Evolutionary conservation across 2,797 vertebrate genomes (phyloP), one percentile per base, ranked within the genome.

Genomic region (Gymnodraco acuticeps): DNA sequence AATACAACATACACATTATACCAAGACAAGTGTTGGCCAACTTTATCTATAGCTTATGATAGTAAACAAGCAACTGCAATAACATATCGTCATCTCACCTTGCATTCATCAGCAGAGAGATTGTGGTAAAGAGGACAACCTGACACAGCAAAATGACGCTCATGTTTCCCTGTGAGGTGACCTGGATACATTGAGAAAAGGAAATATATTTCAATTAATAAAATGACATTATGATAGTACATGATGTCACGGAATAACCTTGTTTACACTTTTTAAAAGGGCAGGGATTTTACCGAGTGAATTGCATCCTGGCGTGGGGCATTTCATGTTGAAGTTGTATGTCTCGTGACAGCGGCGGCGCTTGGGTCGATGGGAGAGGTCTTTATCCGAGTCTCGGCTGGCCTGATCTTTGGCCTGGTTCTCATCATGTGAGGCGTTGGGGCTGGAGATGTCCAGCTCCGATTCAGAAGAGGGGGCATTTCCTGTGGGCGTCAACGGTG

Each of bases 301-400:
- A 91, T 99, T 99, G 89, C 98, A 99, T n/a, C 98, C 98, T 0
- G 98, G 98, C 0, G 98, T 99, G 20, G 98, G 98, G 77, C 98
- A 99, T 79, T 99, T 99, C 97, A 99, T 99, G 89, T 99, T 99
- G 86, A 99, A 99, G 90, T 99, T 99, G 94, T 99, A 99, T 82
- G 98, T 99, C 89, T 99, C 98, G 0, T 99, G 98, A 91, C 99
- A 99, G 76, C 98, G 97, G 16, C 98, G 96, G 6, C 98, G 97
- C 77, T 99, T 99, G 59, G 98, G 98, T 43, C 98, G 95, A 87
- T 98, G 97, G 41, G 98, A 98, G 3, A 98, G 96, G 88, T 99
- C 98, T 23, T 98, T 99, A 84, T 98, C 98, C 0, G 97, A 98
- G 90, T 98, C 98, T 93, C 99, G 96, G 90, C 93, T 93, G 76